These are phyloP conservation scores for Lordiphosa mommai DNA, from an alignment of 1,140 invertebrate species.

Conservation along the genomic window DNA sequence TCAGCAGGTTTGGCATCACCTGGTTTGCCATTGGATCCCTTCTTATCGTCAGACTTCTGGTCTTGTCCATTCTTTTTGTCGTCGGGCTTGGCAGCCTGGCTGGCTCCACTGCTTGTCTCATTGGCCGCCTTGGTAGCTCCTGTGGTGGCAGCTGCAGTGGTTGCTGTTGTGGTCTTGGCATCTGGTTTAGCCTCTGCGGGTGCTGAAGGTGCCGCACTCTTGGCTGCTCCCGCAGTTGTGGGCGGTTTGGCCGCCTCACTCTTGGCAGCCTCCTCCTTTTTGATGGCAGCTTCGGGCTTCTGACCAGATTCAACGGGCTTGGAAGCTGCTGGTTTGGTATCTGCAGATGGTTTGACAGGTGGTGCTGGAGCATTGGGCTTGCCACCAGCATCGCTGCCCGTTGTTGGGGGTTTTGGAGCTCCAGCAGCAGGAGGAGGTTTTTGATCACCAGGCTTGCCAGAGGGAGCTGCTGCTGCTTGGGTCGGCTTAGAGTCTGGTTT, in stretches of 20 bases:
- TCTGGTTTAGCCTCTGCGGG: constrained; percentile 67
- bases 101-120: constrained; percentile 38
- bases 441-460: constrained; percentile 35
- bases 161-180: constrained; percentile 24
- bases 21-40: constrained; percentile 31
- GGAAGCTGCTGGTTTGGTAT: constrained; percentile 58
- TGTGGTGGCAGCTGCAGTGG: constrained; percentile 18
- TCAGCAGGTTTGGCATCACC: constrained; percentile 30
- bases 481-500: constrained; percentile 21
- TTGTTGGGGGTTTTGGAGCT: constrained; percentile 38
- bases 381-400: constrained; percentile 32
- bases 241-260: constrained; percentile 48
- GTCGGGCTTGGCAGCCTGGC: constrained; percentile 43
- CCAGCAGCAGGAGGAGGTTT: constrained; percentile 33
- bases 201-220: constrained; percentile 60
- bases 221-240: constrained; percentile 36
- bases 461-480: constrained; percentile 4
- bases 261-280: constrained; percentile 66
- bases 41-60: constrained; percentile 44
- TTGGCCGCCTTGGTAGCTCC: constrained; percentile 49
- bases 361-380: constrained; percentile 68
- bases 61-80: constrained; percentile 58
- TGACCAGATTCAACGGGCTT: constrained; percentile 47
- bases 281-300: constrained; percentile 65
- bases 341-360: constrained; percentile 57